These are phyloP conservation scores for Pteropus rufus DNA, from an alignment of 2,797 vertebrate genomes.

Conservation along the genomic window DNA sequence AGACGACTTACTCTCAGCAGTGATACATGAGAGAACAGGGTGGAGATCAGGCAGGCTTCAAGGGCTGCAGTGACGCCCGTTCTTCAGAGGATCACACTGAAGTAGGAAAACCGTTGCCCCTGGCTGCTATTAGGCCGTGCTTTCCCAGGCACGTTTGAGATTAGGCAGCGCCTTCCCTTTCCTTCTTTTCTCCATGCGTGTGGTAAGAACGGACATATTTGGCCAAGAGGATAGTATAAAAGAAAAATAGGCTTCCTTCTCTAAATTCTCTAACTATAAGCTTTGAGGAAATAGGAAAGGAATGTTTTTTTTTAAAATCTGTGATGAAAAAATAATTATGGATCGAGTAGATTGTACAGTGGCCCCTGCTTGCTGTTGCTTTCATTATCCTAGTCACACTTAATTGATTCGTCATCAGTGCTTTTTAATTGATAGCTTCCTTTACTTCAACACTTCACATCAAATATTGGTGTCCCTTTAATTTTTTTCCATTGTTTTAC, in stretches of 20 bases:
- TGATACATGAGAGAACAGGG: rapidly evolving
- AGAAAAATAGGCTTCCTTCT: not conserved
- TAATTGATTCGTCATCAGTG: constrained; percentile 42
- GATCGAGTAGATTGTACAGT: not conserved
- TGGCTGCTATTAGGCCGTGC: rapidly evolving
- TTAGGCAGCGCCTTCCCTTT: no score
- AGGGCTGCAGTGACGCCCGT: not conserved
- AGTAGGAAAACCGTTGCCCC: not conserved
- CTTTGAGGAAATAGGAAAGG: not conserved
- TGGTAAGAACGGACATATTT: not conserved
- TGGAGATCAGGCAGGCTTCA: not conserved
- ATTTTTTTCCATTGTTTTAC: not conserved
- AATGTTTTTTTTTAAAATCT: not conserved
- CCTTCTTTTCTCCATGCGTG: not conserved
- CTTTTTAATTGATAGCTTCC: constrained; percentile 59
- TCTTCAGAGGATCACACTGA: not conserved
- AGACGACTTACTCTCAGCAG: not conserved
- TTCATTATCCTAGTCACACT: constrained; percentile 50
- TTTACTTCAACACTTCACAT: constrained; percentile 50
- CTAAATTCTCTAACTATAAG: not conserved
- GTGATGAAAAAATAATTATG: constrained; percentile 42
- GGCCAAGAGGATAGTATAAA: not conserved
- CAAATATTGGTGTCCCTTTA: not conserved
- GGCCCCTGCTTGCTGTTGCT: constrained; percentile 23
- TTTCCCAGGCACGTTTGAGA: not conserved